These are phyloP conservation scores for Cyclophora albipunctata DNA, from an alignment of 2,888 invertebrate species.

Conservation along the genomic window DNA sequence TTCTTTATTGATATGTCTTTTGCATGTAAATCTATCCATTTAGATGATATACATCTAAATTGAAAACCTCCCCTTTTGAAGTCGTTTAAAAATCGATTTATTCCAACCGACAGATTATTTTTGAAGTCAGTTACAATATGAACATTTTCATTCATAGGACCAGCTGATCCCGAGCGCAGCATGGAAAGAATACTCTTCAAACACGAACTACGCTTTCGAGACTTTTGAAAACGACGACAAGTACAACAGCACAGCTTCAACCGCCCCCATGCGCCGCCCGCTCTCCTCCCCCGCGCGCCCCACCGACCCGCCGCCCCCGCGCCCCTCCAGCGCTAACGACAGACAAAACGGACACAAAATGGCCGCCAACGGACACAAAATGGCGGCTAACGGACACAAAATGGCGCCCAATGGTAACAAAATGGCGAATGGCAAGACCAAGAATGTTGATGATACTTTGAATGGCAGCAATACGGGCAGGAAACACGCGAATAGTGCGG, in stretches of 20 bases:
- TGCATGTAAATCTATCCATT: too few species aligned
- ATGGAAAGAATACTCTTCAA: conserved; percentile 92
- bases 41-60: too few species aligned
- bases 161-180: conserved; percentile 88
- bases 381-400: conserved; percentile 5
- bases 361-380: conserved; percentile 7
- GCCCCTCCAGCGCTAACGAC: conserved; percentile 13
- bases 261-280: conserved; percentile 27
- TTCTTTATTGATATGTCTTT: too few species aligned
- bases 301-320: conserved; percentile 34
- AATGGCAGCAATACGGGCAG: conserved; percentile 26
- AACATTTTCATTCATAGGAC: conserved; percentile 71
- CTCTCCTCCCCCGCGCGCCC: conserved; percentile 4
- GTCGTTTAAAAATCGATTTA: too few species aligned
- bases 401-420: conserved; percentile 6
- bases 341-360: conserved; percentile 18
- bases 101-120: too few species aligned
- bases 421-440: neutral
- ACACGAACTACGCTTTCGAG: conserved; percentile 93
- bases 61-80: too few species aligned
- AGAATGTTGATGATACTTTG: conserved; percentile 1
- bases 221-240: conserved; percentile 90
- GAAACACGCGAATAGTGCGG: conserved; percentile 43
- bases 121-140: too few species aligned
- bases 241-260: conserved; percentile 50